Base-by-base conservation (phyloP, 2,888 invertebrate genomes). In the Cheilosia soror region DNA sequence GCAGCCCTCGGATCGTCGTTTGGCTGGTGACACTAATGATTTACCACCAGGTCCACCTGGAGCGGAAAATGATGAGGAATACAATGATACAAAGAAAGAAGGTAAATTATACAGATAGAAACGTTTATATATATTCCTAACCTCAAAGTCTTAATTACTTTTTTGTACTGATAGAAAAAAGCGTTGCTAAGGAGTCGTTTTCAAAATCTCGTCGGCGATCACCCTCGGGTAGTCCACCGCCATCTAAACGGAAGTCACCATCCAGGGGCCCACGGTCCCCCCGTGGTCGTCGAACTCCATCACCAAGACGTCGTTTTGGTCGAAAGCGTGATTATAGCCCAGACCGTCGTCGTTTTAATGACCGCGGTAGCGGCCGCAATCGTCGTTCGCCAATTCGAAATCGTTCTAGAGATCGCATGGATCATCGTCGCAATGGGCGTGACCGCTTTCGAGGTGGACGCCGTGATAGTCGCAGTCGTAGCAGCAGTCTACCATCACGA, bases 31-130 rank as follows among this genome's bases (percentile, higher is more conserved):
- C 15, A 88, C 88, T 7, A 89, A 88, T 78, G 88, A 90, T 25
- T 77, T 91, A 71, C 90, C 89, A 5, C 88, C 89, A 5, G 91
- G 91, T 4, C 91, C 92, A 15, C 92, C 92, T 68, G 92, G 92
- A 40, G 90, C 90, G 5, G 92, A 92, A 78, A 88, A 87, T 62
- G 90, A 90, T 86, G 72, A 87, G 1, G 87, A 81, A 13, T 85
- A 76, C 25, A 71, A 6, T 27, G 72, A 76, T 15, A 6, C 40
- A 4, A 80, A 72, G 27, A 71, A 51, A 63, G 62, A 81, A 20
- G 80, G 81, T 85, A 71, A 11, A 31, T 20, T 2, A 37, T 37
- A 37, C 33, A 11, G 9, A 11, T 37, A 9, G 33, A 2, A 37
- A 37, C 0, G 37, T 4, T 11, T 3, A 37, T 3, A 37, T 3